Conservation (phyloP, 2,888 invertebrate species). For the Slavum lentiscoides region DNA sequence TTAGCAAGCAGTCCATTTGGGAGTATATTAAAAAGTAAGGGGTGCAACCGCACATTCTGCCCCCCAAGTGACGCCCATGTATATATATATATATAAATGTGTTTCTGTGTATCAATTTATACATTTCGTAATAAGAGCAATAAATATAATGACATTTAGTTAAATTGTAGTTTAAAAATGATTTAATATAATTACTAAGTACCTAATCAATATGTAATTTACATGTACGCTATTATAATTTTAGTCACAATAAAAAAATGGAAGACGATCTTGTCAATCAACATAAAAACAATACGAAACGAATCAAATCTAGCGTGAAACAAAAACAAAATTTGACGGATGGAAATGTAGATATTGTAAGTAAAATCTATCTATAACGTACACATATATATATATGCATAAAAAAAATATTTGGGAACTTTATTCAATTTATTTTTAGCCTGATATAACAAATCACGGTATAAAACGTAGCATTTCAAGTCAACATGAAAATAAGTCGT, state of each 20-base stretch:
- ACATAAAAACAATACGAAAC: conserved; percentile 60
- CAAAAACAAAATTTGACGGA: conserved; percentile 13
- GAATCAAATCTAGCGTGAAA: conserved; percentile 10
- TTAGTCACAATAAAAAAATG: conserved; percentile 80
- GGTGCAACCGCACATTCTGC: too few relatives aligned
- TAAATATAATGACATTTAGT: too few relatives aligned
- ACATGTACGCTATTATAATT: conserved; percentile 44
- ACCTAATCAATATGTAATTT: neutral
- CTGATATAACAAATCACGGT: conserved; percentile 61
- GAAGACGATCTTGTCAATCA: conserved; percentile 75
- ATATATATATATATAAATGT: too few relatives aligned
- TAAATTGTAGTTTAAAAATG: too few relatives aligned
- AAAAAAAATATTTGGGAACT: neutral
- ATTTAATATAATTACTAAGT: neutral
- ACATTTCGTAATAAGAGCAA: too few relatives aligned
- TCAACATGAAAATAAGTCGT: conserved; percentile 63
- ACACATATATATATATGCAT: too few relatives aligned
- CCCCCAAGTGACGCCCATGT: too few relatives aligned
- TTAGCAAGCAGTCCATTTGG: too few relatives aligned
- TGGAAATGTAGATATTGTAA: conserved; percentile 10
- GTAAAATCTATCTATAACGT: neutral
- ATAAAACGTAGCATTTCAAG: conserved; percentile 68
- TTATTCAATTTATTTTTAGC: conserved; percentile 6
- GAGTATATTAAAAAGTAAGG: too few relatives aligned
- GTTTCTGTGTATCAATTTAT: neutral